Percentiles rank a stretch among this genome's conserved stretches.
phyloP scores from a whole-genome alignment of 2,888 invertebrate species.

The Bellardia pandia region DNA sequence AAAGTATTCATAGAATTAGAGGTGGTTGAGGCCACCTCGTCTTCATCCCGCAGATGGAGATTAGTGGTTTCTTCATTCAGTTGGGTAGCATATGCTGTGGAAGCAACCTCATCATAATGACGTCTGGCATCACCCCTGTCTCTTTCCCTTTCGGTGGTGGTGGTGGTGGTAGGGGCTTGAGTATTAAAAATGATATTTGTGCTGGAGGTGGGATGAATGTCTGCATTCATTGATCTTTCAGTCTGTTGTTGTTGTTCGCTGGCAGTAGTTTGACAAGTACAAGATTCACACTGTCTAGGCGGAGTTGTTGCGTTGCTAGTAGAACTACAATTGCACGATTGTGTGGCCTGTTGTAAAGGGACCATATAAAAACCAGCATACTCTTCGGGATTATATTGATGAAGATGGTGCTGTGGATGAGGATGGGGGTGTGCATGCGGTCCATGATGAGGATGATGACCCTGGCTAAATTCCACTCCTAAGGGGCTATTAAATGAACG shows the following conservation, averaged over 20 bases:
- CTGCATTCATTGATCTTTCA: constrained; percentile 56
- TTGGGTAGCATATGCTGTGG: constrained; percentile 39
- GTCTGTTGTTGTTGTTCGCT: constrained; percentile 55
- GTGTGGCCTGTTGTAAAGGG: constrained; percentile 48
- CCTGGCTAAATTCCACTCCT: constrained; percentile 18
- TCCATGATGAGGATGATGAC: constrained; percentile 57
- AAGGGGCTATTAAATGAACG: constrained; percentile 49
- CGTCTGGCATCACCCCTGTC: constrained; percentile 44
- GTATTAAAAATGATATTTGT: constrained; percentile 66
- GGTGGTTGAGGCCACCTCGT: constrained; percentile 70
- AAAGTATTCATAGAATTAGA: constrained; percentile 64
- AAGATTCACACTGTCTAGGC: constrained; percentile 45
- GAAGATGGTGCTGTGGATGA: constrained; percentile 54
- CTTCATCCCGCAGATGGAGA: constrained; percentile 59
- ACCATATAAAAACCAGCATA: constrained; percentile 66
- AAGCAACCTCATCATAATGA: constrained; percentile 57
- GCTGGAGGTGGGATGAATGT: constrained; percentile 68
- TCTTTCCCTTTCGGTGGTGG: constrained; percentile 24
- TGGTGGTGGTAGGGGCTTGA: constrained; percentile 34
- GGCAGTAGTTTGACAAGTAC: constrained; percentile 35
- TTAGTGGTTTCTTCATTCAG: constrained; percentile 47
- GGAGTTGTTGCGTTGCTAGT: constrained; percentile 51
- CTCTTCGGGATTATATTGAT: constrained; percentile 68
- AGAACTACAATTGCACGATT: constrained; percentile 62
- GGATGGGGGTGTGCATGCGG: constrained; percentile 8